Evolutionary conservation across 2,888 invertebrate genomes (phyloP).

Genomic region (Camponotus fellah): DNA sequence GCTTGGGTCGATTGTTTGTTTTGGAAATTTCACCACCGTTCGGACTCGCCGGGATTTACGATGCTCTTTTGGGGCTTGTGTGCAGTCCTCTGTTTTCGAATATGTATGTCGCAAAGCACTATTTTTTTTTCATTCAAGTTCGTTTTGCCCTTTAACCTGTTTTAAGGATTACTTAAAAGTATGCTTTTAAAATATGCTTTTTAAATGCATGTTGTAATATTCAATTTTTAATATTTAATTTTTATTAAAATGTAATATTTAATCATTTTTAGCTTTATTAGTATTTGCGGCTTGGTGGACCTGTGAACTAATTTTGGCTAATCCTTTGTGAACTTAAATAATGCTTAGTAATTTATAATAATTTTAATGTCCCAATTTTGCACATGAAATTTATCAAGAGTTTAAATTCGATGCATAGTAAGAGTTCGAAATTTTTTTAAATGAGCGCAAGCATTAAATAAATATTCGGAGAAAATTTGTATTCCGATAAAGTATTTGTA

Average conservation of each 20-base stretch:
- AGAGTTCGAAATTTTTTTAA: neutral
- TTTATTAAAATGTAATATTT: neutral
- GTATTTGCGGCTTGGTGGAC: neutral
- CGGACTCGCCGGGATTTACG: conserved; percentile 38
- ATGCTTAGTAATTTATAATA: neutral
- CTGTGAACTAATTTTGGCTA: conserved; percentile 4
- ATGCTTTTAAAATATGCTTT: neutral
- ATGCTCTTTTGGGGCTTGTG: neutral
- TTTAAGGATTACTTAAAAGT: neutral
- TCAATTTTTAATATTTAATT: no score
- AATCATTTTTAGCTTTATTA: neutral
- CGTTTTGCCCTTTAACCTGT: neutral
- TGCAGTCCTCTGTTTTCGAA: neutral
- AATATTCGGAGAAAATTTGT: neutral
- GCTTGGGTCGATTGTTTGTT: conserved; percentile 22
- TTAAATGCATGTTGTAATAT: neutral
- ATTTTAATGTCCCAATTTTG: neutral
- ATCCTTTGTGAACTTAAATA: conserved; percentile 19
- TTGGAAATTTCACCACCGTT: conserved; percentile 28
- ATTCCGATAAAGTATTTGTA: neutral
- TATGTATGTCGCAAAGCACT: neutral
- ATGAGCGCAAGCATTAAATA: neutral
- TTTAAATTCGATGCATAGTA: conserved; percentile 6
- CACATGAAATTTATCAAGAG: conserved; percentile 8
- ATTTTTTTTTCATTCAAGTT: neutral